A percentile compares a stretch with the other conserved stretches of the same genome.
Evolutionary conservation across 2,888 invertebrate genomes (phyloP).

Genomic region (Cremastobaeus sp.): DNA sequence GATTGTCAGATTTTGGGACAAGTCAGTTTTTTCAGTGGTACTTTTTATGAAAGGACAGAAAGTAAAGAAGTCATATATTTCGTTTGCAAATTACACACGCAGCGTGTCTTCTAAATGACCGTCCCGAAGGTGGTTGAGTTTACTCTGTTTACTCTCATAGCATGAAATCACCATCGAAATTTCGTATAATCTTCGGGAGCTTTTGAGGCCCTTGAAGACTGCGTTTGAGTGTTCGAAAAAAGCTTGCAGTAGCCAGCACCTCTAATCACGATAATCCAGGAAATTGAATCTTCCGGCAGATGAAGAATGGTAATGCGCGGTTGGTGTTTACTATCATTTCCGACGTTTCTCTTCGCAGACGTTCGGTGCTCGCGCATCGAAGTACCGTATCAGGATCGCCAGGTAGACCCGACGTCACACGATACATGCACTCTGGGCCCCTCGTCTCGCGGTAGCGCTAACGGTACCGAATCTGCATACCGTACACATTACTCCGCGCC

Average conservation of each 20-base stretch:
- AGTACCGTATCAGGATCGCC: slow-evolving; percentile 63
- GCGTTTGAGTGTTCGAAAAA: too few species aligned
- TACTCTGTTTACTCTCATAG: too few species aligned
- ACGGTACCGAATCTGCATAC: slow-evolving; percentile 74
- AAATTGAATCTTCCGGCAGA: slow-evolving; percentile 58
- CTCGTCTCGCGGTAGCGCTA: slow-evolving; percentile 63
- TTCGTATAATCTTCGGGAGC: too few species aligned
- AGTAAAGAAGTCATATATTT: too few species aligned
- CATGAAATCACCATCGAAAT: too few species aligned
- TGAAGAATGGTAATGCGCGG: slow-evolving; percentile 61
- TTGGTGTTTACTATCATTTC: slow-evolving; percentile 58
- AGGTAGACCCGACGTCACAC: slow-evolving; percentile 59
- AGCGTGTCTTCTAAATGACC: too few species aligned
- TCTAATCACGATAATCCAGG: slow-evolving; percentile 51
- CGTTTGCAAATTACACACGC: too few species aligned
- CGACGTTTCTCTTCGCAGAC: slow-evolving; percentile 47
- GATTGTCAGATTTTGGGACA: too few species aligned
- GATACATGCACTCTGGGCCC: slow-evolving; percentile 44
- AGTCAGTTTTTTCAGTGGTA: too few species aligned
- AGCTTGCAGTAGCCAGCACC: slow-evolving; percentile 18
- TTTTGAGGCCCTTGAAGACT: too few species aligned
- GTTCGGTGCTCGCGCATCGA: slow-evolving; percentile 43
- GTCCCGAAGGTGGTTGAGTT: too few species aligned
- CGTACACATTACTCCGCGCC: slow-evolving; percentile 64
- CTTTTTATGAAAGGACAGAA: too few species aligned